Evolutionary conservation across 2,113 vertebrate genomes (phyloP).

Genomic region (Chlorodrepanis virens): DNA sequence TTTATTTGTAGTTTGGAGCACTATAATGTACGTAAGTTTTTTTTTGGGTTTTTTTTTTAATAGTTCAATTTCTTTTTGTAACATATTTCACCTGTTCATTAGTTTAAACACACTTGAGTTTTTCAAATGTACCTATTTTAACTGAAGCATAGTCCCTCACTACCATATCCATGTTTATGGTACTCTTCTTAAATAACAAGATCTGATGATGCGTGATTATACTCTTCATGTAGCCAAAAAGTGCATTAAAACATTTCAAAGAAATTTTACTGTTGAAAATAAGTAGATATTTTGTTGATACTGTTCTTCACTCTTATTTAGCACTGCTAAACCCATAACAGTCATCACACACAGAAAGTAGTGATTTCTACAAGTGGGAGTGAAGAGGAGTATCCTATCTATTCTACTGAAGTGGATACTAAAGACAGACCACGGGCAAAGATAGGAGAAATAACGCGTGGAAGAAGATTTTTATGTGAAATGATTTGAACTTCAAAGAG

Average conservation of each 20-base stretch:
- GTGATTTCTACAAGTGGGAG: neutral
- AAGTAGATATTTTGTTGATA: neutral
- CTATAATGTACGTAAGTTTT: neutral
- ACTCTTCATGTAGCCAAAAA: neutral
- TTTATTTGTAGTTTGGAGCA: neutral
- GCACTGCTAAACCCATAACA: neutral
- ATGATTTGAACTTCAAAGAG: neutral
- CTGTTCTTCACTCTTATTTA: neutral
- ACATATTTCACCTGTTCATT: neutral
- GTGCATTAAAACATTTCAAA: neutral
- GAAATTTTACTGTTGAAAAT: neutral
- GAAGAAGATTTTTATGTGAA: neutral
- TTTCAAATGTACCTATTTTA: neutral
- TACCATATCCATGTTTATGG: neutral
- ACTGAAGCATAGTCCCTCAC: neutral
- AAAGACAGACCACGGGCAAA: neutral
- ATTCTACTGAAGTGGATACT: neutral
- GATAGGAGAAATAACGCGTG: fast-evolving
- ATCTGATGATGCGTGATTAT: neutral
- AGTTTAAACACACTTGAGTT: neutral
- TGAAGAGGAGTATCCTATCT: neutral
- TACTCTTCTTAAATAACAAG: neutral
- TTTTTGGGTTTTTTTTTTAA: too few relatives aligned
- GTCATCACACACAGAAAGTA: neutral
- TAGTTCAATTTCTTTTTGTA: neutral